Conservation (phyloP, 2,888 invertebrate species). For the Macrosiphum euphorbiae region DNA sequence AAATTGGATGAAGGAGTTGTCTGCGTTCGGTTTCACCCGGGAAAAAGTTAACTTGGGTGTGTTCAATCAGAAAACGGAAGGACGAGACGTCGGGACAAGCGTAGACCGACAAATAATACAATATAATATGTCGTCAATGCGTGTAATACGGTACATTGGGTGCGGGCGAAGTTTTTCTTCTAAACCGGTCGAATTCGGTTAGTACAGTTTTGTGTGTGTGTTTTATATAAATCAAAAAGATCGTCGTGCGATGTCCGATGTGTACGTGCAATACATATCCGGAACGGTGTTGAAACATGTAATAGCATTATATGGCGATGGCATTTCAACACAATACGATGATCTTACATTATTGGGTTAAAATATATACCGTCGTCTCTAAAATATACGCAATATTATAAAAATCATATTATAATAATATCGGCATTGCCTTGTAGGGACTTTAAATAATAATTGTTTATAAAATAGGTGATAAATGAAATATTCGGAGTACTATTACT, state of each 20-base stretch:
- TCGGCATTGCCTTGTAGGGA: not conserved
- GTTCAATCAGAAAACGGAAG: slow-evolving; percentile 15
- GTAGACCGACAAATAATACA: not conserved
- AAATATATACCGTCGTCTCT: not conserved
- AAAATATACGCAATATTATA: not conserved
- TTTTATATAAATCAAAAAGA: not conserved
- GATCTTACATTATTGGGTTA: not conserved
- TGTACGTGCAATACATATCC: not conserved
- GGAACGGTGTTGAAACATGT: not conserved
- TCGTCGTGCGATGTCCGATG: not conserved
- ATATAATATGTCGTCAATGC: not conserved
- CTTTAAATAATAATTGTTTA: not conserved
- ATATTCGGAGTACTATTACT: not conserved
- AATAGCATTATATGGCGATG: not conserved
- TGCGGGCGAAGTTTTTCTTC: slow-evolving; percentile 13
- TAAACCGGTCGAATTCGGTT: not conserved
- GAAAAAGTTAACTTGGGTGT: not conserved
- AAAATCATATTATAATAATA: no score
- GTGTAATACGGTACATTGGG: not conserved
- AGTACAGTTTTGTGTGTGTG: not conserved
- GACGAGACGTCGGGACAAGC: not conserved
- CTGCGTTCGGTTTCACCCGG: not conserved
- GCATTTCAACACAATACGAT: not conserved
- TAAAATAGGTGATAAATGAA: no score
- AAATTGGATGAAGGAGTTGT: slow-evolving; percentile 13